Percentiles rank a stretch among this genome's conserved stretches.
These are phyloP conservation scores for Eristalinus aeneus DNA, from an alignment of 2,888 invertebrate species.

Conservation along the genomic window DNA sequence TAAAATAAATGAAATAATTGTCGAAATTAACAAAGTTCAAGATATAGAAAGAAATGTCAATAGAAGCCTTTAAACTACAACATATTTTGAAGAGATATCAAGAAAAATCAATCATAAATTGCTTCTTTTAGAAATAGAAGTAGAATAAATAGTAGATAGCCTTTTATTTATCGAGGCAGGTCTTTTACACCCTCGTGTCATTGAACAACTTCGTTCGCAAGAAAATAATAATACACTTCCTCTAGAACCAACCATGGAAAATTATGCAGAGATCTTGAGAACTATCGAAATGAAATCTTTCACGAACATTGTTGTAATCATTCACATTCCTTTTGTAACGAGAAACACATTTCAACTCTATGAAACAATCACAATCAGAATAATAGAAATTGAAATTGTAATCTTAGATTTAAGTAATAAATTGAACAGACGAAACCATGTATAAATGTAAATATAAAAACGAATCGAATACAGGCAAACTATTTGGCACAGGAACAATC, in stretches of 20 bases:
- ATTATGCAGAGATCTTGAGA: neutral
- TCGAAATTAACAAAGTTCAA: too few relatives aligned
- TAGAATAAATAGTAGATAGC: too few relatives aligned
- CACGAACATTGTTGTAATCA: neutral
- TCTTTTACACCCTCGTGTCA: neutral
- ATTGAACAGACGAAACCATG: too few relatives aligned
- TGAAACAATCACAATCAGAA: slow-evolving; percentile 18
- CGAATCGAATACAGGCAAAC: neutral
- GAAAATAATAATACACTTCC: neutral
- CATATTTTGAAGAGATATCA: neutral
- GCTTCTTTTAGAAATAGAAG: too few relatives aligned
- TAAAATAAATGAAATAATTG: neutral
- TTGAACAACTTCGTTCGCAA: neutral
- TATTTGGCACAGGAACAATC: too few relatives aligned
- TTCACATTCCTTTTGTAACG: slow-evolving; percentile 14
- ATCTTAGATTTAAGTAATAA: too few relatives aligned
- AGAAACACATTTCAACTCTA: slow-evolving; percentile 20
- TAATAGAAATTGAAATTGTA: too few relatives aligned
- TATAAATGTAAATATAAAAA: neutral
- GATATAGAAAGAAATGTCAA: neutral
- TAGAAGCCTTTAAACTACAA: neutral
- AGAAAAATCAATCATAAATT: too few relatives aligned
- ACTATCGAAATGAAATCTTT: neutral
- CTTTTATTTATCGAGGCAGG: slow-evolving; percentile 11
- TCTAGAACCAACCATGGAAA: neutral